A percentile compares a stretch with the other conserved stretches of the same genome.
Conservation (phyloP, 2,113 vertebrate genomes). For the Hippocampus guttulatus region DNA sequence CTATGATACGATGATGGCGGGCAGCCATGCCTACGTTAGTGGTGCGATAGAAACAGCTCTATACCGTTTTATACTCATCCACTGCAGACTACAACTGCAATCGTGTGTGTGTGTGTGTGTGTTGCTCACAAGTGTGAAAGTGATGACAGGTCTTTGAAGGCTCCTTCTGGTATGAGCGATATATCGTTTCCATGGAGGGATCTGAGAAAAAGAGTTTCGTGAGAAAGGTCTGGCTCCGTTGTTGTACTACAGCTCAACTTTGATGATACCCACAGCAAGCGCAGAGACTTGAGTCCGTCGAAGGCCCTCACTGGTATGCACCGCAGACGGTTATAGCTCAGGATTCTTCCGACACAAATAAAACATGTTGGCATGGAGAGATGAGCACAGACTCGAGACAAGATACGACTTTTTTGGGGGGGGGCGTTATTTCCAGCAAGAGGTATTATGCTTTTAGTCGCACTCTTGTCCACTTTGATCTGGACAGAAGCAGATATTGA, state of each 20-base stretch:
- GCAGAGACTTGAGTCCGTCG: constrained; percentile 86
- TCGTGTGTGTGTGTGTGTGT: constrained; percentile 24
- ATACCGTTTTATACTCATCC: too few species aligned
- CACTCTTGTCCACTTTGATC: not conserved
- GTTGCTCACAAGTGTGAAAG: constrained; percentile 94
- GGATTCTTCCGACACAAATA: constrained; percentile 78
- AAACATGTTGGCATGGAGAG: constrained; percentile 30
- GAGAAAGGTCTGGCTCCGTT: not conserved
- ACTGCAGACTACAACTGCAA: too few species aligned
- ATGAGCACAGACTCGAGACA: not conserved
- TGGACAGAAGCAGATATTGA: not conserved
- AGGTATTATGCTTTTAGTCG: not conserved
- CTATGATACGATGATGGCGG: not conserved
- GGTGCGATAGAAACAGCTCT: too few species aligned
- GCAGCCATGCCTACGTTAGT: too few species aligned
- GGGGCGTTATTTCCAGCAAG: not conserved
- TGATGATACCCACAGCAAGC: constrained; percentile 81
- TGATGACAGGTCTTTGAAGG: constrained; percentile 89
- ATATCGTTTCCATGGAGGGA: constrained; percentile 98
- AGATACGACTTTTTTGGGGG: not conserved
- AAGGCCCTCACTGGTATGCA: constrained; percentile 88
- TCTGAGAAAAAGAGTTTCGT: constrained; percentile 57
- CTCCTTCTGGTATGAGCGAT: constrained; percentile 91
- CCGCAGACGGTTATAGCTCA: constrained; percentile 91
- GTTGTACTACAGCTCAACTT: not conserved